These are phyloP conservation scores for Pollachius pollachius DNA, from an alignment of 2,113 vertebrate species.

Conservation along the genomic window DNA sequence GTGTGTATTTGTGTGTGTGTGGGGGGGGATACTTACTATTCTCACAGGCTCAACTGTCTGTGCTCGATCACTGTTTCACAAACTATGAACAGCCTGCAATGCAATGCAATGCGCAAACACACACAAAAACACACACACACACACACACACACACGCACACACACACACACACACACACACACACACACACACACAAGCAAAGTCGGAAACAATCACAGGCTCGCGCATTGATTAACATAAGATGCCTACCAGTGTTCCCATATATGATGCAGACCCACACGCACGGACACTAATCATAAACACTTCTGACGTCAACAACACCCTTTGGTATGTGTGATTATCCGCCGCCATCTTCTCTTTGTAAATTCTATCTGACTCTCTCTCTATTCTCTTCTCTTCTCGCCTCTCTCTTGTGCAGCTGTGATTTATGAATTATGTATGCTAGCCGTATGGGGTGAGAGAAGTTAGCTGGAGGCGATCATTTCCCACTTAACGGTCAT, in stretches of 20 bases:
- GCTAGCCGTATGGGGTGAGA: constrained; percentile 69
- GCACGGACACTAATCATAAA: constrained; percentile 47
- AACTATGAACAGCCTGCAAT: constrained; percentile 39
- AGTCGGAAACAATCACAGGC: constrained; percentile 46
- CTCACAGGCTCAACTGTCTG: constrained; percentile 59
- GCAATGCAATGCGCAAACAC: constrained; percentile 1
- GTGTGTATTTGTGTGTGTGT: constrained; percentile 31
- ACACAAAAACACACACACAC: neutral
- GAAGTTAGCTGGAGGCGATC: constrained; percentile 63
- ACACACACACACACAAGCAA: constrained; percentile 45
- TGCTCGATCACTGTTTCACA: constrained; percentile 56
- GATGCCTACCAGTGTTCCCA: neutral
- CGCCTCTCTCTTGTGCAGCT: constrained; percentile 53
- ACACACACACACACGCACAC: constrained; percentile 54
- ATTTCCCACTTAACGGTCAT: constrained; percentile 65
- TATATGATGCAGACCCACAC: constrained; percentile 40
- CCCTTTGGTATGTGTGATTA: neutral
- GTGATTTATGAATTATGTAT: constrained; percentile 71
- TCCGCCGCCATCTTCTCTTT: constrained; percentile 5
- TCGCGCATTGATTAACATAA: constrained; percentile 1
- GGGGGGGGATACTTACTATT: constrained; percentile 52
- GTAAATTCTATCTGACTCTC: constrained; percentile 27
- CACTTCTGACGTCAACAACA: constrained; percentile 28
- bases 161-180: constrained; percentile 20
- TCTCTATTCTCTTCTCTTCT: neutral